These are phyloP conservation scores for Marmota flaviventris DNA, from an alignment of 2,113 vertebrate genomes.

Conservation along the genomic window DNA sequence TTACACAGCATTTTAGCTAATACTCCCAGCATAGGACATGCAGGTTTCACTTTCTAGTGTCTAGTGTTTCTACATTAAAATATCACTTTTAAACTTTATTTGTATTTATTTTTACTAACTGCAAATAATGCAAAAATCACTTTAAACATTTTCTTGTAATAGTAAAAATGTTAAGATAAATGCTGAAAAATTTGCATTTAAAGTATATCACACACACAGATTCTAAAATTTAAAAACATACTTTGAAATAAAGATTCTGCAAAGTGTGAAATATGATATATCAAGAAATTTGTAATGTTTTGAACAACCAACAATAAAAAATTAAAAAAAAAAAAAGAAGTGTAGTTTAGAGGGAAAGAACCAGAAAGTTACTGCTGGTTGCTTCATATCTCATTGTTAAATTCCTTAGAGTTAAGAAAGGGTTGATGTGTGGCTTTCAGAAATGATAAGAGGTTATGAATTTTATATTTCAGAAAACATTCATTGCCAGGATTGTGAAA, in stretches of 20 bases:
- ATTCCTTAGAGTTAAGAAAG: not conserved
- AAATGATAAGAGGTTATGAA: not conserved
- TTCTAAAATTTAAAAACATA: not conserved
- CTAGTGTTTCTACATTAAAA: not conserved
- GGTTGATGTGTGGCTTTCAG: not conserved
- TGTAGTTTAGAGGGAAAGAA: not conserved
- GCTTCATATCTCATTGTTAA: not conserved
- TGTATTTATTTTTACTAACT: slow-evolving; percentile 19
- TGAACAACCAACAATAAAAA: too few species aligned
- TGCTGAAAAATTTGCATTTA: not conserved
- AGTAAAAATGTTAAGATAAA: not conserved
- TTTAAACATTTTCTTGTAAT: not conserved
- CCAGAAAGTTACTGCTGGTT: not conserved
- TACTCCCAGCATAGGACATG: not conserved
- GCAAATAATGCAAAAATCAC: not conserved
- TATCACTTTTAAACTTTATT: not conserved
- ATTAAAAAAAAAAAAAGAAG: not conserved
- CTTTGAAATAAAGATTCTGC: not conserved
- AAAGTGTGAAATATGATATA: too few species aligned
- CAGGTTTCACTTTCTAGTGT: not conserved
- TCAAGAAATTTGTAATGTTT: too few species aligned
- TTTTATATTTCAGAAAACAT: not conserved
- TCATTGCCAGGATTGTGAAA: not conserved
- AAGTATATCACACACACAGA: not conserved
- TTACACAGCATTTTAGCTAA: slow-evolving; percentile 44